Base-by-base conservation (phyloP, 1,140 invertebrate genomes). In the Sitophilus oryzae region DNA sequence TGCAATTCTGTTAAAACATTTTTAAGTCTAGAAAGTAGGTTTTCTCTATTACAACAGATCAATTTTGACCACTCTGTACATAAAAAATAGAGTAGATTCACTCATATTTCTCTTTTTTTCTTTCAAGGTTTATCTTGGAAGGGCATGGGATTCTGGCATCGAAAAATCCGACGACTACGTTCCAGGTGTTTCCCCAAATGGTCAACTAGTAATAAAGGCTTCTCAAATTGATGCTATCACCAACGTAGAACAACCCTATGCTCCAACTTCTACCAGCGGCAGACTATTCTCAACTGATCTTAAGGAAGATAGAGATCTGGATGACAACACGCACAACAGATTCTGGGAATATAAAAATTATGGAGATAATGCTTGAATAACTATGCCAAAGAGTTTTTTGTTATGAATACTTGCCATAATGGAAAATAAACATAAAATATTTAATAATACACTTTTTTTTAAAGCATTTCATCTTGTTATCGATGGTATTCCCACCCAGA, bases 321-420 rank as follows among this genome's bases (percentile, higher is more conserved):
- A 52, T n/a, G 40, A 52, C n/a, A 44, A 52, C 16, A 18, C 1
- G 1, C 18, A 52, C n/a, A 52, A 52, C 50, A 16, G 50, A 35
- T 34, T 44, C 11, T 52, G 50, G 50, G 40, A 52, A 36, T 52
- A 43, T 36, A 52, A 44, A 20, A 52, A 52, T 44, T 14, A 36
- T 35, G 50, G 50, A 19, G n/a, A 1, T 16, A 38, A 36, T 15
- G 40, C 50, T 20, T 43, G 36, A 44, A 25, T n/a, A n/a, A n/a
- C n/a, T n/a, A n/a, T n/a, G n/a, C n/a, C n/a, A n/a, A n/a, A n/a
- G n/a, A n/a, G n/a, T n/a, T n/a, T n/a, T n/a, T n/a, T n/a, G n/a
- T n/a, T n/a, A n/a, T n/a, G n/a, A n/a, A n/a, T n/a, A n/a, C n/a
- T n/a, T n/a, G n/a, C n/a, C n/a, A n/a, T n/a, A n/a, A n/a, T n/a